Conservation (phyloP, 1,140 invertebrate genomes). For the Halyomorpha halys region DNA sequence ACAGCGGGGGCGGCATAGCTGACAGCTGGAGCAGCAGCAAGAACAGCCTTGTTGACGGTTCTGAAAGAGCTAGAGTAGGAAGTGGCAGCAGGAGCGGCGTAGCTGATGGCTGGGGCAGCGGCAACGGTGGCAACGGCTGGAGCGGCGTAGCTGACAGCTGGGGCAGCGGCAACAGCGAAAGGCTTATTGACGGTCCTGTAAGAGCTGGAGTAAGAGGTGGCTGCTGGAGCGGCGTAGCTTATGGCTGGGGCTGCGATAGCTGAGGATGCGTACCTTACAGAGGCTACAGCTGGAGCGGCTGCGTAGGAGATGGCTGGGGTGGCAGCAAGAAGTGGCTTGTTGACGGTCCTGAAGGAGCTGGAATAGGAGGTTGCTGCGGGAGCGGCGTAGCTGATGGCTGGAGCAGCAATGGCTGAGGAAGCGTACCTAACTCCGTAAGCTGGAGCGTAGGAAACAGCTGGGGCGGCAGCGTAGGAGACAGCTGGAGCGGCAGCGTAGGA, state of each 20-base stretch:
- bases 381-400: neutral
- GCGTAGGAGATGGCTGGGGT: neutral
- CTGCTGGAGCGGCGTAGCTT: neutral
- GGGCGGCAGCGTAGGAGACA: neutral
- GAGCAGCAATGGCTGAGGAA: neutral
- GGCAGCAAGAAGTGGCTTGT: neutral
- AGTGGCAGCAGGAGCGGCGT: neutral
- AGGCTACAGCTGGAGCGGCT: neutral
- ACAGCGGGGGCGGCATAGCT: conserved; percentile 1
- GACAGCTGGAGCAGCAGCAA: conserved; percentile 13
- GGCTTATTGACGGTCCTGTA: neutral
- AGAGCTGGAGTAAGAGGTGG: neutral
- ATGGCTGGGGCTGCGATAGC: neutral
- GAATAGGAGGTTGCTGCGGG: neutral
- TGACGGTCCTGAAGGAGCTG: too few species aligned
- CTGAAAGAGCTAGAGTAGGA: conserved; percentile 12
- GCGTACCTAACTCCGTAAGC: neutral
- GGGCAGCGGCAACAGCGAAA: neutral
- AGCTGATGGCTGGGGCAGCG: neutral
- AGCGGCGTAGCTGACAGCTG: neutral
- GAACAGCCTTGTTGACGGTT: conserved; percentile 17
- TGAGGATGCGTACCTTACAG: neutral
- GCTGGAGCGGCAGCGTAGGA: too few species aligned
- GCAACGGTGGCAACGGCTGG: neutral
- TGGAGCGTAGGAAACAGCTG: neutral